A percentile compares a stretch with the other conserved stretches of the same genome.
Evolutionary conservation across 30 jellyfish, hydroid and myxozoan genomes (phyloP).

Genomic region (Aurelia aurita): DNA sequence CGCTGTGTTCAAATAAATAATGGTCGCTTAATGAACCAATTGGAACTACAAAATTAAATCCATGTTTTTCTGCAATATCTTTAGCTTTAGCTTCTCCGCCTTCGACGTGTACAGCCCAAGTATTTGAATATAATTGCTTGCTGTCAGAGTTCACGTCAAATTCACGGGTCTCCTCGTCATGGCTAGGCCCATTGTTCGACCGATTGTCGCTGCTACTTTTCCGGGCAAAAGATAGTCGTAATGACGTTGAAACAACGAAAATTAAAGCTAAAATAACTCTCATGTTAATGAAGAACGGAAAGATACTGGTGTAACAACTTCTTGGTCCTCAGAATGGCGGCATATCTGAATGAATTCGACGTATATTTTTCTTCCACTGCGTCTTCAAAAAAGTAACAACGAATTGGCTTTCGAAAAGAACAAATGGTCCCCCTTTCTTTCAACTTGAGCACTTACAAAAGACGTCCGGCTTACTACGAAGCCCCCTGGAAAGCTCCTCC

Average conservation of each 20-base stretch:
- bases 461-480: not conserved
- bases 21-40: conserved; percentile 76
- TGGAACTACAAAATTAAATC: conserved; percentile 72
- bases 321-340: not conserved
- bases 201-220: conserved; percentile 20
- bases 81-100: conserved; percentile 84
- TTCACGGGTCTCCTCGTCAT: conserved; percentile 16
- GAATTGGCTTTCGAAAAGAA: not conserved
- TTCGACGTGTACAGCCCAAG: conserved; percentile 87
- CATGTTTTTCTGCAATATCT: conserved; percentile 80
- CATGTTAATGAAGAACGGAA: conserved; percentile 2
- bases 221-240: conserved; percentile 24
- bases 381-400: not conserved
- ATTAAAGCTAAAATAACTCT: conserved; percentile 11
- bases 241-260: conserved; percentile 13
- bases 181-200: conserved; percentile 57
- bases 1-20: conserved; percentile 74
- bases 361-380: too few species aligned
- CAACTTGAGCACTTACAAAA: too few species aligned
- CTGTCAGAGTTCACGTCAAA: conserved; percentile 5
- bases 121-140: conserved; percentile 79
- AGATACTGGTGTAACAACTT: not conserved
- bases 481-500: conserved; percentile 27
- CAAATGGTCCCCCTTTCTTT: too few species aligned
- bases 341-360: not conserved